Evolutionary conservation across 2,888 invertebrate genomes (phyloP).

Genomic region (Prionchulus punctatus): DNA sequence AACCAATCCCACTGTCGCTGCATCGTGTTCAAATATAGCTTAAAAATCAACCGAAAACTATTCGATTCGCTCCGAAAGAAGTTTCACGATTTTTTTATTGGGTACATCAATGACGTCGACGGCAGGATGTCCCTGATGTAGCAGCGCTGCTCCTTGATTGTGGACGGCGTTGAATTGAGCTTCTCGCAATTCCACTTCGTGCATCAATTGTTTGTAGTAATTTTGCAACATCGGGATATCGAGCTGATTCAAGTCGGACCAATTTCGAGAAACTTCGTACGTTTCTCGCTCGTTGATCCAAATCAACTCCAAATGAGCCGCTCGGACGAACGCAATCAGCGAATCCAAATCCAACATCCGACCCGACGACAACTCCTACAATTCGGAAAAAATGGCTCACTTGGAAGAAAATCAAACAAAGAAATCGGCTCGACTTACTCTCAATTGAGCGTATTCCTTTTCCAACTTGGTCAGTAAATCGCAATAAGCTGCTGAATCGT

Average conservation of each 20-base stretch:
- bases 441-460: slow-evolving; percentile 72
- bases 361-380: slow-evolving; percentile 49
- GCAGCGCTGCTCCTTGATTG: slow-evolving; percentile 75
- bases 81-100: no score
- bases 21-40: slow-evolving; percentile 61
- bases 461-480: slow-evolving; percentile 75
- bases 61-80: no score
- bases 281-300: slow-evolving; percentile 93
- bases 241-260: slow-evolving; percentile 47
- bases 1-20: slow-evolving; percentile 96
- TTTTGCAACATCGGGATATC: slow-evolving; percentile 10
- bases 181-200: slow-evolving; percentile 79
- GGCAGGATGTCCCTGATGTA: slow-evolving; percentile 85
- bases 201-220: slow-evolving; percentile 47
- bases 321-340: slow-evolving; percentile 42
- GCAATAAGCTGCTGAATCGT: slow-evolving; percentile 69
- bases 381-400: neutral
- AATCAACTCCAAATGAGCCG: slow-evolving; percentile 55
- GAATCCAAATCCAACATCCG: slow-evolving; percentile 75
- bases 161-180: slow-evolving; percentile 82
- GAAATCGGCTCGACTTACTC: slow-evolving; percentile 43
- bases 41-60: neutral
- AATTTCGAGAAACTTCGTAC: slow-evolving; percentile 77
- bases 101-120: slow-evolving; percentile 68
- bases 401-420: neutral